phyloP scores from a whole-genome alignment of 2,113 vertebrate genomes.

The Tetrao urogallus region DNA sequence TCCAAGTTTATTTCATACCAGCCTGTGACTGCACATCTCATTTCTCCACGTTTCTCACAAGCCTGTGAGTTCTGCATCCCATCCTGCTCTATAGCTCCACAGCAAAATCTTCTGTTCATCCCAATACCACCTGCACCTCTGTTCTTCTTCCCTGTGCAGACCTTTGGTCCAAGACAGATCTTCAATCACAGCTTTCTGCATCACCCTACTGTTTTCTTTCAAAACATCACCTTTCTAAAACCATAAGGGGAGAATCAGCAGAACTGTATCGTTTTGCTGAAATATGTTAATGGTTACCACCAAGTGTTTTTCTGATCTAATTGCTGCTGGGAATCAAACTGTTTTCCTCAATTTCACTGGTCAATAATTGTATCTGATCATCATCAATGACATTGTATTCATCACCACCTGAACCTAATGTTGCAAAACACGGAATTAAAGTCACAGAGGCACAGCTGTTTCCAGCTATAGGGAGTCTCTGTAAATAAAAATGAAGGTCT shows the following conservation, averaged over 20 bases:
- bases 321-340: neutral
- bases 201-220: neutral
- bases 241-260: neutral
- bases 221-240: neutral
- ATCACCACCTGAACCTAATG: neutral
- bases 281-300: neutral
- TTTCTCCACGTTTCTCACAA: neutral
- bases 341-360: neutral
- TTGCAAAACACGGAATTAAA: neutral
- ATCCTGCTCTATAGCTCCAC: neutral
- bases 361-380: neutral
- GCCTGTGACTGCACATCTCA: neutral
- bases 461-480: neutral
- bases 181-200: neutral
- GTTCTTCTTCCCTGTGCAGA: neutral
- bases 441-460: neutral
- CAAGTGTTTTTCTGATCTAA: accelerated
- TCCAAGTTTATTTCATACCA: neutral
- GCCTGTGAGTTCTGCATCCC: neutral
- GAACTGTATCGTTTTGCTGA: neutral
- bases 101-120: neutral
- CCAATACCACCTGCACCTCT: neutral
- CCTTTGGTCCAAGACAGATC: neutral
- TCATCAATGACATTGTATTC: neutral
- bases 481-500: neutral